Evolutionary conservation across 1,140 invertebrate species (phyloP).

Genomic region (Stenopsyche tienmushanensis): DNA sequence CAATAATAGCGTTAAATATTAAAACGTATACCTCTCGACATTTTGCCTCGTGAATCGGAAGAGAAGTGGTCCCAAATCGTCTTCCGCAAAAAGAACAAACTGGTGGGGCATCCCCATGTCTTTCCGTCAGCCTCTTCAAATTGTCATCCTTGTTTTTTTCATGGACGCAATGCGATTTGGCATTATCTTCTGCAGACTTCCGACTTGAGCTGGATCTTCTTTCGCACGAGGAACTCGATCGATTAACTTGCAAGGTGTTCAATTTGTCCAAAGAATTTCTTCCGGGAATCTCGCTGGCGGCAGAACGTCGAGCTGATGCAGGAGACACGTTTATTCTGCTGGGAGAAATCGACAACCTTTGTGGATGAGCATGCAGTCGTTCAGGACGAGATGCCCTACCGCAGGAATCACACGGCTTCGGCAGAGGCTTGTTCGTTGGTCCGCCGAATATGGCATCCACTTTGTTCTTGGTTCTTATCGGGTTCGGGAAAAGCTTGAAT

Average conservation of each 20-base stretch:
- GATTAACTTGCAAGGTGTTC: neutral
- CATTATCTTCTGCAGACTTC: neutral
- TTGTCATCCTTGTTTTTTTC: too few relatives aligned
- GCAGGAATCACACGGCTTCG: slow-evolving; percentile 36
- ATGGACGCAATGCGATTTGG: neutral
- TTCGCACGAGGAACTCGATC: neutral
- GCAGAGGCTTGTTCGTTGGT: slow-evolving; percentile 14
- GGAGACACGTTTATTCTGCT: neutral
- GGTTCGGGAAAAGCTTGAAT: slow-evolving; percentile 20
- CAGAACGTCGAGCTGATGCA: neutral
- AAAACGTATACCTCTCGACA: slow-evolving; percentile 70
- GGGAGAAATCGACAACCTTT: neutral
- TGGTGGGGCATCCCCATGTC: slow-evolving; percentile 5
- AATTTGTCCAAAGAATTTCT: neutral
- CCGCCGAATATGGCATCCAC: slow-evolving; percentile 31
- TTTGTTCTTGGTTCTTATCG: slow-evolving; percentile 6
- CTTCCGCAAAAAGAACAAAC: slow-evolving; percentile 62
- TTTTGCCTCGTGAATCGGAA: slow-evolving; percentile 77
- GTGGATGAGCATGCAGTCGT: slow-evolving; percentile 34
- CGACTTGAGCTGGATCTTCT: neutral
- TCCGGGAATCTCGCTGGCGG: neutral
- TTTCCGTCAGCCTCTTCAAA: neutral
- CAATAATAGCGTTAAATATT: too few relatives aligned
- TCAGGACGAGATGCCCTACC: slow-evolving; percentile 33
- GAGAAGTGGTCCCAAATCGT: slow-evolving; percentile 75